phyloP scores from a whole-genome alignment of 2,797 vertebrate species.

The Tragopan temminckii region DNA sequence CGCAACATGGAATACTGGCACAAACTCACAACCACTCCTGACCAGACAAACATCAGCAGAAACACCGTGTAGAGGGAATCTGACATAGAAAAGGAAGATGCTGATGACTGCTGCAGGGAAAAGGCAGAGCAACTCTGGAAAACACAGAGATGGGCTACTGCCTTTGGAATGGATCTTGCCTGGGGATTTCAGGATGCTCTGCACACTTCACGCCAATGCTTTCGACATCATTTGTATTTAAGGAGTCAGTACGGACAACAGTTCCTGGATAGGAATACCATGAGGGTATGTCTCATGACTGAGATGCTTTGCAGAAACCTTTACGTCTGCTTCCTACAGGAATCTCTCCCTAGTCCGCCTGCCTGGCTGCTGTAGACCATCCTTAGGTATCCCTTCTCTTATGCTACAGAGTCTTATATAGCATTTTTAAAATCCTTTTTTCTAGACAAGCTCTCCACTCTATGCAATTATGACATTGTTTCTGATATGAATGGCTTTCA shows the following conservation, averaged over 20 bases:
- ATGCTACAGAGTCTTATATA: background rate
- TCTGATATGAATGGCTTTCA: conserved; percentile 21
- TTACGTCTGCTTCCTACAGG: background rate
- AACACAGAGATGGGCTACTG: rapidly evolving
- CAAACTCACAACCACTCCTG: background rate
- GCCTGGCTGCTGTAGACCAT: background rate
- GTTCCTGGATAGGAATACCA: background rate
- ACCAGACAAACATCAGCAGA: background rate
- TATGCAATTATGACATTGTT: background rate
- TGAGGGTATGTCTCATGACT: background rate
- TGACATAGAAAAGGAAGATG: background rate
- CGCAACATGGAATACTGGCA: rapidly evolving
- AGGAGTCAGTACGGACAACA: background rate
- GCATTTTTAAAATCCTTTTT: background rate
- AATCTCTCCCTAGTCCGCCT: rapidly evolving
- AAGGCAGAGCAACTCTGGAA: background rate
- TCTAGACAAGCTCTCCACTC: background rate
- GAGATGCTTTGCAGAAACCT: background rate
- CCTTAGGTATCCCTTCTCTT: background rate
- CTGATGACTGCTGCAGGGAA: background rate
- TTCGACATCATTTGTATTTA: background rate
- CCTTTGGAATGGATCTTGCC: background rate
- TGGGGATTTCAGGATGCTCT: rapidly evolving
- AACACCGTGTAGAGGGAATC: background rate
- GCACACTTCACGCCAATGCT: background rate